Evolutionary conservation across 2,888 invertebrate genomes (phyloP).

Genomic region (Temnothorax rugatulus): DNA sequence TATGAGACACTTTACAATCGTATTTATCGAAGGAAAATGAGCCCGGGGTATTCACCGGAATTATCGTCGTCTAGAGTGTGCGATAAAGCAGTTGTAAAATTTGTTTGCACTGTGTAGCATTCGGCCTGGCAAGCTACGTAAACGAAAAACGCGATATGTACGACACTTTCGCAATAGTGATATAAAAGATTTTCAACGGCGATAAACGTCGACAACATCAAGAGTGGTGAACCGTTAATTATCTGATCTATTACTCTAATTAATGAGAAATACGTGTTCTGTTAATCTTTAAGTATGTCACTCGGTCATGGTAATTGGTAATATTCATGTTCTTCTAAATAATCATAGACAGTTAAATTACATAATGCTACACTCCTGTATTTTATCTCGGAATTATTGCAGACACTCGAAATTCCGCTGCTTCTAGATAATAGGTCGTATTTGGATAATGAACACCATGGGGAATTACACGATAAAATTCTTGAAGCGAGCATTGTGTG

Average conservation of each 20-base stretch:
- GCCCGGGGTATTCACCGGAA: constrained; percentile 16
- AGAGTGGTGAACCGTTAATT: not conserved
- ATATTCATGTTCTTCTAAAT: not conserved
- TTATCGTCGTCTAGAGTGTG: constrained; percentile 26
- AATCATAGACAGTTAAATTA: not conserved
- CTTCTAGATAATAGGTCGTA: not conserved
- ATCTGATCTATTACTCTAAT: not conserved
- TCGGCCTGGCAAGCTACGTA: not conserved
- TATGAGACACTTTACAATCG: constrained; percentile 29
- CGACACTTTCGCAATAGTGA: constrained; percentile 16
- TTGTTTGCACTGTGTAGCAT: constrained; percentile 24
- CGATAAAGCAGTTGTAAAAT: constrained; percentile 54
- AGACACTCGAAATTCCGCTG: not conserved
- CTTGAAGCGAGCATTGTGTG: not conserved
- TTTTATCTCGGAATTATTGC: constrained; percentile 4
- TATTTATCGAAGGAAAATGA: constrained; percentile 34
- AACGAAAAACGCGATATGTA: not conserved
- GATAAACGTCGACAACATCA: not conserved
- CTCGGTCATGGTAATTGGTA: not conserved
- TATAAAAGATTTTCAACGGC: constrained; percentile 32
- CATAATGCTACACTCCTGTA: not conserved
- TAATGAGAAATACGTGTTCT: not conserved
- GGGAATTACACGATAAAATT: constrained; percentile 10
- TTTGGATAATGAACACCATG: not conserved
- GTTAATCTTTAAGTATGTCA: not conserved